Base-by-base conservation (phyloP, 2,888 invertebrate species). In the Caenorhabditis panamensis region DNA sequence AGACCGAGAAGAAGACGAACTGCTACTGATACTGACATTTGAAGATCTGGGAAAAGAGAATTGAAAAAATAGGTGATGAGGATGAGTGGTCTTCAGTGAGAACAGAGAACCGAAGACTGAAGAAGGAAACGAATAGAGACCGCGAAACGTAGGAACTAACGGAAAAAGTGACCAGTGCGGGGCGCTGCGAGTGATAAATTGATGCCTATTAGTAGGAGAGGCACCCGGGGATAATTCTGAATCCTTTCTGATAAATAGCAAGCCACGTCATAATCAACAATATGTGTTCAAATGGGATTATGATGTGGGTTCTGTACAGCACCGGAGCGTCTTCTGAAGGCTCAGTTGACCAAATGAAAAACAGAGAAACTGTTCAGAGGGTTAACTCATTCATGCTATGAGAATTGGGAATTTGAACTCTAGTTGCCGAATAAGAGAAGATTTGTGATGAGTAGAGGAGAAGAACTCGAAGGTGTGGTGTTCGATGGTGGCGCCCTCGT, bases 91-190 rank as follows among this genome's bases (percentile, higher is more conserved):
- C 54, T 54, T 26, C 18, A 8, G 1, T 20, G 59, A 59, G 41
- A 59, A 59, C 54, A 31, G 54, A 31, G 47, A 63, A 72, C 72
- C 72, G 58, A 72, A 72, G 64, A 72, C 58, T 64, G 49, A 58
- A 9, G 22, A 1, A 31, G 41, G 31, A 63, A 18, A 13, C 31
- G 24, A 22, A 20, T 6, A 59, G 41, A 37, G 36, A 41, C 36
- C 36, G n/a, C 51, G 41, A 24, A 31, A 31, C 9, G 31, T 22
- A 44, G 22, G 58, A 61, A 68, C 67, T 58, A 47, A 59, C 22
- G 31, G 51, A 62, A 54, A 56, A 47, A 53, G 26, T 54, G 53
- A 67, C 63, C 51, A 44, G 41, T 54, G 54, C 28, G 49, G 31
- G 4, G 31, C 31, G 31, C 31, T 11, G 16, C 59, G 59, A 51